Conservation (phyloP, 2,888 invertebrate species). For the Chalcosyrphus nemorum region DNA sequence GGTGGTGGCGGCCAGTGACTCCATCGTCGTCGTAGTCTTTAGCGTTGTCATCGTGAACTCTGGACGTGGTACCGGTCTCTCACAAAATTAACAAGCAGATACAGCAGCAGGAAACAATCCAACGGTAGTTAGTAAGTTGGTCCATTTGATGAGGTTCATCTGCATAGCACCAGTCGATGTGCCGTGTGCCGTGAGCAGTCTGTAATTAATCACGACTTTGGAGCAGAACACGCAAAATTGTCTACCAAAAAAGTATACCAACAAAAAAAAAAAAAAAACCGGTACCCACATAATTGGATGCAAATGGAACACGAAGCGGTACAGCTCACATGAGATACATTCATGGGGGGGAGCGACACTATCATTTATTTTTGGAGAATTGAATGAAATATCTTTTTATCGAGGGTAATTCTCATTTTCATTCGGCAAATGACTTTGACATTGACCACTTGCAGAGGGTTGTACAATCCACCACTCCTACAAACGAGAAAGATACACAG, state of each 20-base stretch:
- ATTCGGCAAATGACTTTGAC: slow-evolving; percentile 67
- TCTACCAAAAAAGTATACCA: slow-evolving; percentile 6
- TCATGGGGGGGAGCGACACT: slow-evolving; percentile 19
- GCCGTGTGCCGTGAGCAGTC: slow-evolving; percentile 11
- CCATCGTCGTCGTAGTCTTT: slow-evolving; percentile 20
- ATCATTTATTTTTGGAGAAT: slow-evolving; percentile 30
- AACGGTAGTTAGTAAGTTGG: slow-evolving; percentile 59
- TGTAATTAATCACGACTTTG: slow-evolving; percentile 67
- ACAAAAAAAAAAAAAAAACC: slow-evolving; percentile 21
- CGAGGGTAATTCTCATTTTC: slow-evolving; percentile 28
- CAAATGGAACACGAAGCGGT: slow-evolving; percentile 51
- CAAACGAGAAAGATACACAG: slow-evolving; percentile 2
- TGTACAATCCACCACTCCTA: slow-evolving; percentile 30
- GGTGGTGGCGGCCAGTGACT: slow-evolving; percentile 48
- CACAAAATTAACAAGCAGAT: slow-evolving; percentile 58
- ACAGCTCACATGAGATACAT: neutral
- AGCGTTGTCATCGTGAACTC: slow-evolving; percentile 67
- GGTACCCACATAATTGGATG: slow-evolving; percentile 50
- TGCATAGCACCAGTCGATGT: slow-evolving; percentile 50
- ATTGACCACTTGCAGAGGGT: slow-evolving; percentile 63
- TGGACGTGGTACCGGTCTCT: slow-evolving; percentile 5
- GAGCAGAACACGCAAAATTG: slow-evolving; percentile 46
- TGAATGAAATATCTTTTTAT: slow-evolving; percentile 31
- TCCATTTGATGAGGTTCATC: slow-evolving; percentile 59
- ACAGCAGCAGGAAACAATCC: slow-evolving; percentile 35